These are phyloP conservation scores for Clarias laeviceps DNA, from an alignment of 2,797 vertebrate genomes.

Conservation along the genomic window DNA sequence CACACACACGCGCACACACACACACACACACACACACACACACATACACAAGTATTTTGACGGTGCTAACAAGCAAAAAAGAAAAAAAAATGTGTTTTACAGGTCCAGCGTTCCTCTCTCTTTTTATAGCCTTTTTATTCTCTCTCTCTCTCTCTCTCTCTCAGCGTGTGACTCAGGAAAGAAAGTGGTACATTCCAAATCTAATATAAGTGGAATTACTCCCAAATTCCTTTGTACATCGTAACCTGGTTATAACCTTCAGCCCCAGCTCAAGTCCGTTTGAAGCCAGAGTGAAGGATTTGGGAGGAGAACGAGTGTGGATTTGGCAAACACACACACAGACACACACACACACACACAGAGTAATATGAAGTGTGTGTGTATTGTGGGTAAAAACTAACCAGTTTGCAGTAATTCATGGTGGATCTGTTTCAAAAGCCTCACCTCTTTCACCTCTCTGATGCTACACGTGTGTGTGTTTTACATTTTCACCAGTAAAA, in stretches of 20 bases:
- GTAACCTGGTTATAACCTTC: slow-evolving; percentile 75
- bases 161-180: slow-evolving; percentile 36
- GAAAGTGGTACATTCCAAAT: slow-evolving; percentile 68
- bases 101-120: neutral
- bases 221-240: slow-evolving; percentile 73
- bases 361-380: neutral
- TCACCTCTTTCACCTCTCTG: neutral
- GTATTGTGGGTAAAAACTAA: neutral
- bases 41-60: neutral
- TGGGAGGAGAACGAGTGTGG: slow-evolving; percentile 63
- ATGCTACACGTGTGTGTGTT: neutral
- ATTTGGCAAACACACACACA: slow-evolving; percentile 67
- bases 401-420: neutral
- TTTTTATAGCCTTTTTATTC: neutral
- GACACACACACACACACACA: slow-evolving; percentile 19
- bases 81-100: neutral
- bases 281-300: slow-evolving; percentile 72
- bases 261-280: slow-evolving; percentile 75
- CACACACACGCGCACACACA: neutral
- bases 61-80: neutral
- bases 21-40: neutral
- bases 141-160: slow-evolving; percentile 23
- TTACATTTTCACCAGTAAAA: neutral
- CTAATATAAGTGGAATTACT: slow-evolving; percentile 79
- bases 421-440: neutral